phyloP scores from a whole-genome alignment of 1,140 invertebrate species.

The Dreissena polymorpha region DNA sequence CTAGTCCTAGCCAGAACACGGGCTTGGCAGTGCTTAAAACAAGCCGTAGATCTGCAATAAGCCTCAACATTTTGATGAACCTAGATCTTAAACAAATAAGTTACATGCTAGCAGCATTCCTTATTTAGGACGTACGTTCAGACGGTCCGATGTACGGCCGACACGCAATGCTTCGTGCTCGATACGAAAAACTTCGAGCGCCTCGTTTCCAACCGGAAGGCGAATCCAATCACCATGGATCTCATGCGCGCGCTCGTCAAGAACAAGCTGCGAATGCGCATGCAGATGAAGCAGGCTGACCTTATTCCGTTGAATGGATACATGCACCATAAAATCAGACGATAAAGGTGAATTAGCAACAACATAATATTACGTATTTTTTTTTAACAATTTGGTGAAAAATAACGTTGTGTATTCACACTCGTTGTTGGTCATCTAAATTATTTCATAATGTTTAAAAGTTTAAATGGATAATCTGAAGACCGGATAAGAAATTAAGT shows the following conservation, averaged over 20 bases:
- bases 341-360: constrained; percentile 44
- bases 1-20: too few relatives aligned
- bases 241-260: constrained; percentile 69
- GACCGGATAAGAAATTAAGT: too few relatives aligned
- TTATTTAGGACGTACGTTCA: constrained; percentile 70
- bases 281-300: constrained; percentile 63
- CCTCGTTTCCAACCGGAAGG: constrained; percentile 66
- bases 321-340: constrained; percentile 65
- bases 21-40: too few relatives aligned
- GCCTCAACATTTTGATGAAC: too few relatives aligned
- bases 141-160: constrained; percentile 72
- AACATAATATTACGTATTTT: background rate
- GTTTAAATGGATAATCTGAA: too few relatives aligned
- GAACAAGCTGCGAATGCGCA: constrained; percentile 69
- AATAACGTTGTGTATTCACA: too few relatives aligned
- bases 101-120: too few relatives aligned
- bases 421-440: too few relatives aligned
- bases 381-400: too few relatives aligned
- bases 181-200: constrained; percentile 77
- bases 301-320: constrained; percentile 68
- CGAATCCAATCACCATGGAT: constrained; percentile 70
- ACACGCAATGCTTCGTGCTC: constrained; percentile 73
- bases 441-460: too few relatives aligned
- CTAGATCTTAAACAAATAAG: too few relatives aligned
- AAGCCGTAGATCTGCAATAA: too few relatives aligned